Evolutionary conservation across 2,797 vertebrate species (phyloP).

Genomic region (Synaphobranchus kaupii): DNA sequence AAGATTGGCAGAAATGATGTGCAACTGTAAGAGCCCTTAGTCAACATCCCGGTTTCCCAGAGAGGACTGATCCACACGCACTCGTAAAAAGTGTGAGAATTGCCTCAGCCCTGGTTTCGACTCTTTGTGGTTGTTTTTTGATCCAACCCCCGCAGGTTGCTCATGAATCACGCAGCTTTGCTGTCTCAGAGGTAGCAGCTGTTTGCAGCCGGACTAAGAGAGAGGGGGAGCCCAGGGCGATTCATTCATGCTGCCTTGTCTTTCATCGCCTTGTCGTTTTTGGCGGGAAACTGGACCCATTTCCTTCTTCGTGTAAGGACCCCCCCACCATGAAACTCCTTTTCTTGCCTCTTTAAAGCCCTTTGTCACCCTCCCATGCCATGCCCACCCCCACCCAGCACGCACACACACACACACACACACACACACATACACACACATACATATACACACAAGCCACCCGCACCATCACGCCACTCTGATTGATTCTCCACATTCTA

Average conservation of each 20-base stretch:
- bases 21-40: too few species aligned
- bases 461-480: slow-evolving; percentile 48
- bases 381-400: slow-evolving; percentile 55
- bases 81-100: background rate
- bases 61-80: background rate
- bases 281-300: slow-evolving; percentile 67
- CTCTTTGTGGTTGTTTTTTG: slow-evolving; percentile 50
- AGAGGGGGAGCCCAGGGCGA: slow-evolving; percentile 31
- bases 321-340: slow-evolving; percentile 49
- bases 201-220: slow-evolving; percentile 48
- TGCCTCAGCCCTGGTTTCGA: slow-evolving; percentile 42
- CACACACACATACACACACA: slow-evolving; percentile 39
- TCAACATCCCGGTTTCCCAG: slow-evolving; percentile 3
- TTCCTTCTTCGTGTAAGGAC: slow-evolving; percentile 14
- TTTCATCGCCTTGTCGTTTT: slow-evolving; percentile 63
- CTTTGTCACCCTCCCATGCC: slow-evolving; percentile 53
- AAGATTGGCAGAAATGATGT: background rate
- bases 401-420: slow-evolving; percentile 32
- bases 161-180: slow-evolving; percentile 38
- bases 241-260: slow-evolving; percentile 58
- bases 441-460: slow-evolving; percentile 54
- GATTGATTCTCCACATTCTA: slow-evolving; percentile 74
- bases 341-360: slow-evolving; percentile 50
- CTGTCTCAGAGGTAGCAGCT: slow-evolving; percentile 56
- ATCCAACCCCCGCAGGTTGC: slow-evolving; percentile 43